phyloP scores from a whole-genome alignment of 1,140 invertebrate genomes.

The Plectrocnemia conspersa region DNA sequence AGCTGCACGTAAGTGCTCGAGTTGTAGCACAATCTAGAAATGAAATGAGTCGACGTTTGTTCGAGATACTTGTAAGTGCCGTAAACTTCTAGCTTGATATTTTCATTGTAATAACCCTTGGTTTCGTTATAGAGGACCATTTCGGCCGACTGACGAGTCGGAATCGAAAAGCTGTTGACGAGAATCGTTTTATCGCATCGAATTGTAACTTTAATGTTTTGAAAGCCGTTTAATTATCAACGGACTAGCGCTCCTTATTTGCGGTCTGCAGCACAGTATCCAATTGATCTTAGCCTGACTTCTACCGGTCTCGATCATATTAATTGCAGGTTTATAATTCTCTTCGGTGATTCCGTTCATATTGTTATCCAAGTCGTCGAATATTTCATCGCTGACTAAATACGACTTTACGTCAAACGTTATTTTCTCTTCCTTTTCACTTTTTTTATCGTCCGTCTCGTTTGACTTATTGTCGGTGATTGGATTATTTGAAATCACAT shows the following conservation, averaged over 20 bases:
- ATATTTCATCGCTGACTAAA: neutral
- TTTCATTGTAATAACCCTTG: slow-evolving; percentile 42
- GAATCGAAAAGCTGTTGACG: slow-evolving; percentile 45
- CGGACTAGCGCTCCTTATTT: slow-evolving; percentile 43
- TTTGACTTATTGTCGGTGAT: too few relatives aligned
- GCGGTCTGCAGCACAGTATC: slow-evolving; percentile 42
- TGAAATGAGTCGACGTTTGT: slow-evolving; percentile 38
- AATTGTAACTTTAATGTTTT: slow-evolving; percentile 40
- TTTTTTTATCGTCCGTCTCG: too few relatives aligned
- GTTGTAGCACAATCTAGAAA: slow-evolving; percentile 43
- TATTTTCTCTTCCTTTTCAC: slow-evolving; percentile 1
- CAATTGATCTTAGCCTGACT: slow-evolving; percentile 42
- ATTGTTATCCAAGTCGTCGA: neutral
- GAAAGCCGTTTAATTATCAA: slow-evolving; percentile 42
- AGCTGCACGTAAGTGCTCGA: slow-evolving; percentile 44
- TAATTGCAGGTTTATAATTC: neutral
- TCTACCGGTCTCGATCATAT: slow-evolving; percentile 22
- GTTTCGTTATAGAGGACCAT: slow-evolving; percentile 39
- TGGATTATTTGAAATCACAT: too few relatives aligned
- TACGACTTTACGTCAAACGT: slow-evolving; percentile 2
- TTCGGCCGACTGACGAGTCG: slow-evolving; percentile 44
- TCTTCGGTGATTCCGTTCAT: neutral
- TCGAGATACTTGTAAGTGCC: slow-evolving; percentile 38
- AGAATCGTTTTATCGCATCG: slow-evolving; percentile 47
- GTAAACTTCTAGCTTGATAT: slow-evolving; percentile 41